Evolutionary conservation across 2,888 invertebrate genomes (phyloP), one percentile per base, ranked within the genome.

Genomic region (Pasiphila rectangulata): DNA sequence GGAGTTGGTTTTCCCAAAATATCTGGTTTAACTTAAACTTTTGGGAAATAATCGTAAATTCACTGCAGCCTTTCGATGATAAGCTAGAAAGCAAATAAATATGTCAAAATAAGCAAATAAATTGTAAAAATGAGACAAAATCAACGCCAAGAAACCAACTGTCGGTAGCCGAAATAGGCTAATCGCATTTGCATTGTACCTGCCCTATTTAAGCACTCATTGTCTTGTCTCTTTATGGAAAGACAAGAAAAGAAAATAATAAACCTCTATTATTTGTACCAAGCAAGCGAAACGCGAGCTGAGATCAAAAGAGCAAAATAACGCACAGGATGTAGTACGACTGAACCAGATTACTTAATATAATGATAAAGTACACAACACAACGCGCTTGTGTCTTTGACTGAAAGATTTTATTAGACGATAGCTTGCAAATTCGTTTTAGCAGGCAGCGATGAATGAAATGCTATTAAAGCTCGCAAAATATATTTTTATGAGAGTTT

Each of bases 311-410:
- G 66, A 66, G 68, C 56, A 66, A 72, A 69, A 75, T 69, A 80
- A 80, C 71, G 67, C 66, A 70, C 82, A 84, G 83, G 83, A 84
- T 82, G 80, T 76, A 75, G 69, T 70, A 73, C 71, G 67, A 67
- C 63, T 64, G 61, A 69, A 57, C 48, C 45, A 45, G 40, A 45
- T 52, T 44, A 29, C 40, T 25, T 37, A 44, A 43, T 30, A 38
- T 21, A 30, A 29, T 25, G 32, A 17, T 3, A 5, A 16, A 9
- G 10, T 32, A 17, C 1, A 27, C 12, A 9, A 13, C 13, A 27
- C 12, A 3, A 27, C 1, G 7, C 27, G 7, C 13, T 7, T 3
- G 9, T 32, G 17, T 32, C 10, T 32, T 19, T 19, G 27, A 12
- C 25, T 25, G 25, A 0, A n/a, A n/a, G n/a, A 7, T 13, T 1